These are phyloP conservation scores for Polyergus mexicanus DNA, from an alignment of 1,140 invertebrate genomes.

Conservation along the genomic window DNA sequence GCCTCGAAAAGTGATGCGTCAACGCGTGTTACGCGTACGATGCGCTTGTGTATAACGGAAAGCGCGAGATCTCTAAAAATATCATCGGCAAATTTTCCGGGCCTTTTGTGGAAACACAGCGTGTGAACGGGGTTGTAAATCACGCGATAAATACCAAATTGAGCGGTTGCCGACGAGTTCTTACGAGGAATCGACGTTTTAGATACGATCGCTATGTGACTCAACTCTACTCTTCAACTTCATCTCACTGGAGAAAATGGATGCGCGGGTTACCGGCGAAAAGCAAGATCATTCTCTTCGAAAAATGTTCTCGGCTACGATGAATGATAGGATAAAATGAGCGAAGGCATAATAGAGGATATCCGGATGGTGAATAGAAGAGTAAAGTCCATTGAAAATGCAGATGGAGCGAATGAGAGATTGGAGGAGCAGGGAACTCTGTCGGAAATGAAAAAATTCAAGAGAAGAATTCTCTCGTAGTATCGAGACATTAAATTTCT, in stretches of 20 bases:
- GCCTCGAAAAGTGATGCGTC: background rate
- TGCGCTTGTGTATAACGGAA: background rate
- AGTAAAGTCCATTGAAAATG: conserved; percentile 19
- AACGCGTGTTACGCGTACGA: background rate
- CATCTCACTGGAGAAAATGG: conserved; percentile 26
- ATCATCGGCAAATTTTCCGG: conserved; percentile 6
- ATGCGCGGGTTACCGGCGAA: conserved; percentile 11
- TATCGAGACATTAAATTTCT: conserved; percentile 38
- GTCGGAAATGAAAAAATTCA: conserved; percentile 55
- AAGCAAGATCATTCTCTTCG: background rate
- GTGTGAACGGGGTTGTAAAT: conserved; percentile 57
- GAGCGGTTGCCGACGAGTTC: conserved; percentile 30
- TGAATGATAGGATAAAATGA: conserved; percentile 40
- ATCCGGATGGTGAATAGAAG: conserved; percentile 19
- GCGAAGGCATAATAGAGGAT: conserved; percentile 19
- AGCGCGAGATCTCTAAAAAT: background rate
- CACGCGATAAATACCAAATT: conserved; percentile 66
- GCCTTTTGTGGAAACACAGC: conserved; percentile 43
- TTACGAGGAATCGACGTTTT: conserved; percentile 53
- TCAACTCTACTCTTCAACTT: background rate
- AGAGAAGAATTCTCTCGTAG: conserved; percentile 17
- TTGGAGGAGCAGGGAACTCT: conserved; percentile 30
- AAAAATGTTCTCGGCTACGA: conserved; percentile 18
- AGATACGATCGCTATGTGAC: background rate
- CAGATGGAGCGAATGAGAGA: conserved; percentile 26